Percentiles rank a stretch among this genome's conserved stretches.
Conservation (phyloP, 2,797 vertebrate species). For the Cossypha dichroa region DNA sequence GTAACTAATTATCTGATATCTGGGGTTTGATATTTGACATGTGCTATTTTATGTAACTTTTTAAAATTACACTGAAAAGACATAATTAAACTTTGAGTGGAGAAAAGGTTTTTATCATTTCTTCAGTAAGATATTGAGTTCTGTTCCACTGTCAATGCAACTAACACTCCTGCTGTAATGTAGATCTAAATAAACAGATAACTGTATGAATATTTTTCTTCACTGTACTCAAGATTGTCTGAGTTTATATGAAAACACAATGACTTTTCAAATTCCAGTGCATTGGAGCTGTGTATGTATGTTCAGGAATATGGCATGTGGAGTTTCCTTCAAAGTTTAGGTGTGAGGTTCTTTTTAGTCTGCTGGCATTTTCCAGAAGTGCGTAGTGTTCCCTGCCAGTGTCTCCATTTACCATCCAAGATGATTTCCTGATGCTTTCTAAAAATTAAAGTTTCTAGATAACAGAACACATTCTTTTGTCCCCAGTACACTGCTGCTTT, state of each 20-base stretch:
- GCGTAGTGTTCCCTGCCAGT: not conserved
- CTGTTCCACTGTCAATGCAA: not conserved
- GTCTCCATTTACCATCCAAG: not conserved
- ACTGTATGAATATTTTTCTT: not conserved
- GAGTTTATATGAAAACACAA: not conserved
- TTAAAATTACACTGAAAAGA: not conserved
- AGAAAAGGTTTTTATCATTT: not conserved
- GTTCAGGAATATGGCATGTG: not conserved
- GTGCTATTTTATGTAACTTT: not conserved
- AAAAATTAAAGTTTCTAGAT: not conserved
- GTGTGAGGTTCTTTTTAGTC: not conserved
- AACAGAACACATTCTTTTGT: not conserved
- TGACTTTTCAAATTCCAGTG: not conserved
- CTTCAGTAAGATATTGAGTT: not conserved
- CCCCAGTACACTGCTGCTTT: not conserved
- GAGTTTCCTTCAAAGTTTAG: not conserved
- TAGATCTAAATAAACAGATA: not conserved
- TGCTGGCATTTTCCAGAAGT: not conserved
- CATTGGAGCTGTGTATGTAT: not conserved
- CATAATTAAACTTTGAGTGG: not conserved
- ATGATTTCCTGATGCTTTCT: not conserved
- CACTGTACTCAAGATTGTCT: not conserved
- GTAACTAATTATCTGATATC: not conserved
- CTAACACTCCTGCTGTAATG: not conserved
- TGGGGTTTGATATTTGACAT: not conserved